Evolutionary conservation across 35 echinoderm and acorn worm genomes (phyloP), one percentile per base, ranked within the genome.

Genomic region (Heliocidaris tuberculata): DNA sequence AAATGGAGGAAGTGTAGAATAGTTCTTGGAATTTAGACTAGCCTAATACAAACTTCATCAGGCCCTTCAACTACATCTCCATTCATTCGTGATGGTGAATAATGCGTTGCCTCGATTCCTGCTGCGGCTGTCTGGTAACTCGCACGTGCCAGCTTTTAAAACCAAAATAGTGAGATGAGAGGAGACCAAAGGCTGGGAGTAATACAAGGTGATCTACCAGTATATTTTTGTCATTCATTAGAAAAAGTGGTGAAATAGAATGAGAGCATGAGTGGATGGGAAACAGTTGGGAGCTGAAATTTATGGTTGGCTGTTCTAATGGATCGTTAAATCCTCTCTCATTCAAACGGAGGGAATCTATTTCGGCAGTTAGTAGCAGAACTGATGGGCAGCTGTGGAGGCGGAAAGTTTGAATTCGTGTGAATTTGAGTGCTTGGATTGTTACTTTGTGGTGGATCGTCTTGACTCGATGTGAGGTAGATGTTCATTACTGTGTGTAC

Each of bases 1-100:
- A 6, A 78, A 70, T 24, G 17, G 21, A 52, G 7, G 7, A 70
- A 70, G 17, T 21, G 21, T 65, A 17, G 19, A 70, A 70, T 70
- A 70, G 65, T 21, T 78, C 65, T 78, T 19, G 27, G 65, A 78
- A 27, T n/a, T 4, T n/a, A 78, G 65, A 78, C 65, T 78, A 78
- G 65, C 27, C 65, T 56, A 56, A 56, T 13, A 56, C 11, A 56
- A 56, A 56, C 52, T 56, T 56, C 52, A 13, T 56, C 11, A 15
- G 15, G 52, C 19, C 65, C 65, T 78, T 78, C 65, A 21, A 21
- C 19, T 19, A 27, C 65, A 27, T 78, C 65, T 78, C 27, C 65
- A 78, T 78, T 78, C 65, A 78, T 5, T 78, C 65, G 65, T 78
- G 65, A 78, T 78, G 65, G 65, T 78, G 65, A 78, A 78, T 78